These are phyloP conservation scores for Synanthedon vespiformis DNA, from an alignment of 2,888 invertebrate species.

Conservation along the genomic window DNA sequence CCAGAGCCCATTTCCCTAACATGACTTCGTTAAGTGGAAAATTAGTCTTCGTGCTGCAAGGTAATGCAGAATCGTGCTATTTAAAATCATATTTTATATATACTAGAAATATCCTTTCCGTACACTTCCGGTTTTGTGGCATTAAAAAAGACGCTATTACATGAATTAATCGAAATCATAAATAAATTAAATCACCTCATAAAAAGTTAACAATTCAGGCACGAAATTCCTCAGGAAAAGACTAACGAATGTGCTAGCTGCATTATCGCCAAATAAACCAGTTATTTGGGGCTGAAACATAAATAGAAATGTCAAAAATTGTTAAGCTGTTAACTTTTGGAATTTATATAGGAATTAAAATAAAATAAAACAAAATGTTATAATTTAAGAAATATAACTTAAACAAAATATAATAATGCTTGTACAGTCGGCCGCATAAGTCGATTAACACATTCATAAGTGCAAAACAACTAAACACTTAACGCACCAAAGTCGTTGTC, in stretches of 20 bases:
- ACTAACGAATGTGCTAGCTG: constrained; percentile 30
- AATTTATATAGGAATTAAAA: neutral
- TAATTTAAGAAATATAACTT: too few relatives aligned
- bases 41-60: too few relatives aligned
- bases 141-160: neutral
- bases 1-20: too few relatives aligned
- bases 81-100: too few relatives aligned
- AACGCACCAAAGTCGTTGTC: too few relatives aligned
- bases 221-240: constrained; percentile 31
- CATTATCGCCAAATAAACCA: constrained; percentile 33
- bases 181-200: constrained; percentile 21
- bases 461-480: too few relatives aligned
- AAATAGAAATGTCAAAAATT: neutral
- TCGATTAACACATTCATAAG: too few relatives aligned
- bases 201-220: constrained; percentile 26
- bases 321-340: neutral
- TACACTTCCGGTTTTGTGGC: neutral
- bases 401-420: too few relatives aligned
- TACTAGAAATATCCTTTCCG: too few relatives aligned
- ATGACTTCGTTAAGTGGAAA: too few relatives aligned
- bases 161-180: neutral
- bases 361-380: neutral
- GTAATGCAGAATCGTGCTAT: too few relatives aligned
- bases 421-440: too few relatives aligned
- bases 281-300: constrained; percentile 32